A percentile compares a stretch with the other conserved stretches of the same genome.
Conservation (phyloP, 2,888 invertebrate species). For the Amphipyra tragopoginis region DNA sequence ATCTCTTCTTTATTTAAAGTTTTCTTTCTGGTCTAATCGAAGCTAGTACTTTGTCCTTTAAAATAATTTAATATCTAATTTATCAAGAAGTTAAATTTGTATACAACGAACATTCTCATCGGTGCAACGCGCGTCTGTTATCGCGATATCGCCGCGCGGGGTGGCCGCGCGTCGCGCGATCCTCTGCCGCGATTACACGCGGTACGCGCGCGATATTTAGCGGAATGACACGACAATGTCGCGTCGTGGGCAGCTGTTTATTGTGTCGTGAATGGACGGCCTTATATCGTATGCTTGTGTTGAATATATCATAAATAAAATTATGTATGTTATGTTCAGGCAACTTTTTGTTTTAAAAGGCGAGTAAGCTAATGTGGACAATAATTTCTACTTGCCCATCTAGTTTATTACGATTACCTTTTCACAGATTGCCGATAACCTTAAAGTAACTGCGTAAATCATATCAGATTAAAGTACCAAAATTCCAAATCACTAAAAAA, state of each 20-base stretch:
- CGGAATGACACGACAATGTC: constrained; percentile 76
- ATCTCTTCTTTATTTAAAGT: too few species aligned
- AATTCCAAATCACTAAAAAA: background rate
- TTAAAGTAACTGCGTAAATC: too few species aligned
- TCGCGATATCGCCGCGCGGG: constrained; percentile 72
- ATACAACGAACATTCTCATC: constrained; percentile 29
- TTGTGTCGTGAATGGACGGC: constrained; percentile 63
- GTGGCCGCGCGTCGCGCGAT: constrained; percentile 78
- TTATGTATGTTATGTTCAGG: constrained; percentile 32
- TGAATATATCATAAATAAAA: constrained; percentile 48
- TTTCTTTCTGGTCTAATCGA: too few species aligned
- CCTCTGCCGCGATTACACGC: constrained; percentile 68
- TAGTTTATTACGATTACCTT: too few species aligned
- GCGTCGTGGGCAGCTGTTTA: constrained; percentile 73
- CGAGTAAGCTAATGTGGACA: background rate
- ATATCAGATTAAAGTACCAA: too few species aligned
- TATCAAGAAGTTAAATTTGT: too few species aligned
- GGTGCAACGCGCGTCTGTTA: constrained; percentile 64
- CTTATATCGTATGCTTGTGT: constrained; percentile 57
- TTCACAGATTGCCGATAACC: too few species aligned
- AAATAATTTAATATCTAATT: too few species aligned
- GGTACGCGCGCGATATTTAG: constrained; percentile 76
- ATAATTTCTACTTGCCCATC: too few species aligned
- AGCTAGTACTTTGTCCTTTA: too few species aligned
- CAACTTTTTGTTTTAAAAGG: background rate